Conservation (phyloP, 2,888 invertebrate genomes). For the Philereme vetulata region DNA sequence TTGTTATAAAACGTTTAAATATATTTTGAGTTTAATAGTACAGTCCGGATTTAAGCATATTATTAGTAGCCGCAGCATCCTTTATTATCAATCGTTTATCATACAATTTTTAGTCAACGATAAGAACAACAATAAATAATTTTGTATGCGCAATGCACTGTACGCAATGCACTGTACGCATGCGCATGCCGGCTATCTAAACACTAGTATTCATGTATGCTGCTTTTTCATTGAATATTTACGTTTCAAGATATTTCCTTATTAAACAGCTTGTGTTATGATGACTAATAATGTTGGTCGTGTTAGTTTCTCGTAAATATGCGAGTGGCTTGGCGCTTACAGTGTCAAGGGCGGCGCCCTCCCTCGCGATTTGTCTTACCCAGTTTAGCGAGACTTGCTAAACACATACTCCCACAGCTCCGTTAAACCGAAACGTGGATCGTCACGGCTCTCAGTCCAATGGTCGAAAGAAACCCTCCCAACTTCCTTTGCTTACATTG, state of each 20-base stretch:
- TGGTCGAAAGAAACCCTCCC: slow-evolving; percentile 43
- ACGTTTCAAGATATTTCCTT: slow-evolving; percentile 17
- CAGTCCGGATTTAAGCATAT: too few relatives aligned
- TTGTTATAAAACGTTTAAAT: too few relatives aligned
- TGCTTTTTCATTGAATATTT: slow-evolving; percentile 8
- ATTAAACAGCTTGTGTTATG: slow-evolving; percentile 21
- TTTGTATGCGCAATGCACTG: slow-evolving; percentile 6
- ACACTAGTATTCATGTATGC: slow-evolving; percentile 6
- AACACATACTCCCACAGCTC: slow-evolving; percentile 40
- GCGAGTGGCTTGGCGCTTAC: slow-evolving; percentile 52
- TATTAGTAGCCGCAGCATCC: too few relatives aligned
- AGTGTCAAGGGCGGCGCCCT: slow-evolving; percentile 71
- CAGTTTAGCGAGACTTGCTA: slow-evolving; percentile 50
- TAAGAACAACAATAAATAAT: slow-evolving; percentile 7
- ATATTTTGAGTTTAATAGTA: too few relatives aligned
- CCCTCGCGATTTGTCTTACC: slow-evolving; percentile 46
- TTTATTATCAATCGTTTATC: too few relatives aligned
- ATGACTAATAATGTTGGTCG: slow-evolving; percentile 37
- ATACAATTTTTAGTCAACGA: neutral
- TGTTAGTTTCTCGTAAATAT: slow-evolving; percentile 59
- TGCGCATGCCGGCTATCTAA: slow-evolving; percentile 5
- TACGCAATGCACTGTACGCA: slow-evolving; percentile 5
- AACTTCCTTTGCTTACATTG: slow-evolving; percentile 47
- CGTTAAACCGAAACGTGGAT: slow-evolving; percentile 35
- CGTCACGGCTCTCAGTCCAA: slow-evolving; percentile 44